Percentiles rank a stretch among this genome's conserved stretches.
Conservation (phyloP, 2,113 vertebrate genomes). For the Psilopsiagon aurifrons region DNA sequence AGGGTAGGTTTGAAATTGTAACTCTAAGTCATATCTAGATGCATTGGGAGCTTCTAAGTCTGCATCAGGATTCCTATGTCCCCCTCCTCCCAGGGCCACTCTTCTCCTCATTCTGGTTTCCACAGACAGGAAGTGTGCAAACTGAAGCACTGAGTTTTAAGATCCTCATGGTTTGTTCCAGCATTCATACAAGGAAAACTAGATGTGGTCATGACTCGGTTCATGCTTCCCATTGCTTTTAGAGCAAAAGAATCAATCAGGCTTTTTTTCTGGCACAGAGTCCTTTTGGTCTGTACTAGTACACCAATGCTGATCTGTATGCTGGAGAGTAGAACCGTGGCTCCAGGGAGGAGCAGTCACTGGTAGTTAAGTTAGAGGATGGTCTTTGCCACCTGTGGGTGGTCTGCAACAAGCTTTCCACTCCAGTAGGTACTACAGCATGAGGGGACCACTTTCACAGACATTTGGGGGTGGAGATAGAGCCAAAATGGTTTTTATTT, state of each 20-base stretch:
- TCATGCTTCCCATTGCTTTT: neutral
- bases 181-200: neutral
- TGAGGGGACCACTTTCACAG: neutral
- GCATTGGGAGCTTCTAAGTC: neutral
- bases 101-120: neutral
- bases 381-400: rapidly evolving
- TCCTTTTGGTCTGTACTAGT: neutral
- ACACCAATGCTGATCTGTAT: neutral
- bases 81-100: neutral
- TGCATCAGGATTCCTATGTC: neutral
- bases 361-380: neutral
- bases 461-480: neutral
- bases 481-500: neutral
- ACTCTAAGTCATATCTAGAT: neutral
- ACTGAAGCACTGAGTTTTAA: neutral
- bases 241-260: neutral
- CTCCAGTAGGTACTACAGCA: neutral
- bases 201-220: neutral
- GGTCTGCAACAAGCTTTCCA: neutral
- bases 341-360: neutral
- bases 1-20: neutral
- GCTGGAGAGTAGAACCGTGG: neutral
- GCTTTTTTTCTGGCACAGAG: neutral
- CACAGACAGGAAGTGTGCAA: neutral
- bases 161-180: neutral